Evolutionary conservation across 2,797 vertebrate genomes (phyloP).

Genomic region (Cryptoprocta ferox): DNA sequence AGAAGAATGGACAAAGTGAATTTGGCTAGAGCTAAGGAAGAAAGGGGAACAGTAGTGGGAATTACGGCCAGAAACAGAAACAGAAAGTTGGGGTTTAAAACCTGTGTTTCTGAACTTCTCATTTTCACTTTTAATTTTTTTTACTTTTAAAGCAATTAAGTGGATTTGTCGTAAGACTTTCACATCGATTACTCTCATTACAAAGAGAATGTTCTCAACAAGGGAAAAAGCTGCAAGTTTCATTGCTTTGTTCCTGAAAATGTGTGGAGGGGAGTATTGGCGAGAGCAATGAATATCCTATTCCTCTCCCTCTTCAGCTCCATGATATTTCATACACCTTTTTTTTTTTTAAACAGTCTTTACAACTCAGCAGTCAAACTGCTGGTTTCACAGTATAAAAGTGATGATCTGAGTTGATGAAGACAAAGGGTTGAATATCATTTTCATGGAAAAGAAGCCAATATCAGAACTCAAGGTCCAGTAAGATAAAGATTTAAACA

Average conservation of each 20-base stretch:
- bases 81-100: neutral
- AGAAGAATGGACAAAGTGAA: neutral
- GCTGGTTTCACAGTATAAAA: neutral
- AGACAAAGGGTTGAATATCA: neutral
- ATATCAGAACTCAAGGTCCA: neutral
- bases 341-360: neutral
- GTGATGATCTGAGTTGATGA: too few relatives aligned
- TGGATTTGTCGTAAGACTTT: neutral
- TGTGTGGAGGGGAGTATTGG: too few relatives aligned
- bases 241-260: neutral
- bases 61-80: neutral
- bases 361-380: neutral
- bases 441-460: neutral
- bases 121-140: neutral
- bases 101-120: neutral
- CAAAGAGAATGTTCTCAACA: neutral
- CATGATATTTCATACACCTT: neutral
- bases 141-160: neutral
- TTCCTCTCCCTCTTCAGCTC: neutral
- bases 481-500: neutral
- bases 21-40: neutral
- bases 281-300: neutral
- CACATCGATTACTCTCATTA: neutral
- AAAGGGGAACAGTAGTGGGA: neutral
- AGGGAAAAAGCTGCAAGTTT: too few relatives aligned